Base-by-base conservation (phyloP, 2,113 vertebrate genomes). In the Nematolebias whitei region DNA sequence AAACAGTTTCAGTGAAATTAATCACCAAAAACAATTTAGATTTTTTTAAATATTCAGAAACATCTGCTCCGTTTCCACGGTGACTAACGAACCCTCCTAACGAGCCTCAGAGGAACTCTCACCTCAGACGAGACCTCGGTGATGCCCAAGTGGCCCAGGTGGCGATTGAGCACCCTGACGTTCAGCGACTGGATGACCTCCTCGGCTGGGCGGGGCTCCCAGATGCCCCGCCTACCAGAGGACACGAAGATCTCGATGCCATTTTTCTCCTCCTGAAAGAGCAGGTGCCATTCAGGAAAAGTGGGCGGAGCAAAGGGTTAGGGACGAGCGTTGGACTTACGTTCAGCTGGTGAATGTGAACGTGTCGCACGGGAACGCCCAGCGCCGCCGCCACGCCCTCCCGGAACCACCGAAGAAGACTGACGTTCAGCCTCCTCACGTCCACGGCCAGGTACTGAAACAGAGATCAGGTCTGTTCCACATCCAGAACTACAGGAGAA, bases 111-210 rank as follows among this genome's bases (percentile, higher is more conserved):
- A n/a, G n/a, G n/a, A n/a, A 50, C 50, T 74, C 84, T 18, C 26
- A 99, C 97, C 96, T 98, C 95, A 11, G 95, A 91, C 2, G 94
- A 94, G 59, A 98, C 85, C 41, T 95, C 94, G 3, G 92, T 98
- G 87, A 98, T 95, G 87, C 96, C 95, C 69, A 97, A 95, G 63
- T 95, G 92, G 2, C 93, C 93, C 79, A 98, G 93, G 88, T 93
- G 94, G 55, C 93, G 93, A 41, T 95, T 95, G 23, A 98, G 92
- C 58, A 93, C 80, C 78, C 95, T 87, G 85, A 94, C 89, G 68
- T 98, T 95, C 60, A 99, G 95, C 2, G 95, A 96, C n/a, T 88
- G 94, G 60, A 99, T 90, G 53, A 98, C 94, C 83, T 98, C 95
- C 53, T 96, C 93, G 2, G 96, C 95, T 0, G 93, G 90, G 35